Evolutionary conservation across 92 coral and sea anemone genomes (phyloP).

Genomic region (Zoanthus gigantus): DNA sequence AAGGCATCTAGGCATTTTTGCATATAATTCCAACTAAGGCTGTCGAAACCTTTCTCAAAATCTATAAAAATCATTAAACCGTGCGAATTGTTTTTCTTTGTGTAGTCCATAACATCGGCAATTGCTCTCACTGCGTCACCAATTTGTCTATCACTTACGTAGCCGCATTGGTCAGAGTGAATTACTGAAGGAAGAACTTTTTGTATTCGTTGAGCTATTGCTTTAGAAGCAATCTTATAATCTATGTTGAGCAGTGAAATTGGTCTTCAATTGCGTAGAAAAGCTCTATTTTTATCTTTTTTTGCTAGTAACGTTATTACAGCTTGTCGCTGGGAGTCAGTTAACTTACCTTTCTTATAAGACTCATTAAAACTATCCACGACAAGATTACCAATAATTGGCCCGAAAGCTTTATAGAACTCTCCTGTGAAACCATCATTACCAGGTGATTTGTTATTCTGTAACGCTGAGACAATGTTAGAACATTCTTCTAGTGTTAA

Average conservation of each 20-base stretch:
- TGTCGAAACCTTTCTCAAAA: slow-evolving; percentile 1
- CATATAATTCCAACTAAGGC: not conserved
- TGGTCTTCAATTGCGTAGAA: slow-evolving; percentile 13
- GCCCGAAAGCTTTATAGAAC: slow-evolving; percentile 17
- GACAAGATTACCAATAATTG: not conserved
- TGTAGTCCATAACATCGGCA: not conserved
- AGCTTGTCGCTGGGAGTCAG: slow-evolving; percentile 6
- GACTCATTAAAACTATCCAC: slow-evolving; percentile 18
- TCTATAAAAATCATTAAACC: not conserved
- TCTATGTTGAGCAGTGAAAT: slow-evolving; percentile 7
- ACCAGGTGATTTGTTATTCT: slow-evolving; percentile 4
- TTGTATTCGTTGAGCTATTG: not conserved
- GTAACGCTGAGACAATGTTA: not conserved
- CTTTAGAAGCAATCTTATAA: slow-evolving; percentile 14
- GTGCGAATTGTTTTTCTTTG: not conserved
- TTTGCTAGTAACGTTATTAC: not conserved
- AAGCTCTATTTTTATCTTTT: slow-evolving; percentile 5
- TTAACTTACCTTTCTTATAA: not conserved
- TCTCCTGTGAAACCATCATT: slow-evolving; percentile 16
- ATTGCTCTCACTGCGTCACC: not conserved
- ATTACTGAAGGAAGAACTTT: not conserved
- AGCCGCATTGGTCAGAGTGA: slow-evolving; percentile 12
- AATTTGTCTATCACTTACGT: not conserved
- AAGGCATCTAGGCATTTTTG: not conserved
- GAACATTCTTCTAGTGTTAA: slow-evolving; percentile 7